Base-by-base conservation (phyloP, 2,797 vertebrate species). In the Trachurus trachurus region DNA sequence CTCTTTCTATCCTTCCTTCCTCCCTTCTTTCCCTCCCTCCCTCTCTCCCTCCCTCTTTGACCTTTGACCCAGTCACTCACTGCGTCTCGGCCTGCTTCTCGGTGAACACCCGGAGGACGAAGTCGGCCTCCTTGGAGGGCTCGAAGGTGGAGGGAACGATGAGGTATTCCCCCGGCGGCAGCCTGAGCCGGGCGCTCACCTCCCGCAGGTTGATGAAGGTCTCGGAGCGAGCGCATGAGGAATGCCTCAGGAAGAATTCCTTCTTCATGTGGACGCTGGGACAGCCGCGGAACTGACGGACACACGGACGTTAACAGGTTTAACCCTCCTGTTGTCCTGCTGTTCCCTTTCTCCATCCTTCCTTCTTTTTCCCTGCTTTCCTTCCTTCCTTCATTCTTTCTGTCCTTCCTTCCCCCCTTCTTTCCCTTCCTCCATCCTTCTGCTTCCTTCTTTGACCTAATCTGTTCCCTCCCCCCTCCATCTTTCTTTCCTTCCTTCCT, bases 121-220 rank as follows among this genome's bases (percentile, higher is more conserved):
- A 99, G 94, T 99, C 97, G 0, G 96, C 96, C 49, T 99, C 97
- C 81, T 95, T 94, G 52, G 96, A 93, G 0, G 97, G 95, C 29
- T 99, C 96, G 0, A 97, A 98, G 74, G 98, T 98, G 10, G 97
- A 99, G 0, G 98, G 97, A 29, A 99, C 93, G 0, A 99, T 52
- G 66, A 99, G 89, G 83, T 99, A 99, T 60, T 98, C 96, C 0
- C 98, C 98, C 0, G 97, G 97, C 0, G 97, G 96, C 80, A 99
- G 95, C 59, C 93, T 95, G 76, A 98, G 93, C 50, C 97, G 95
- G 59, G 91, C 82, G 91, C 96, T 97, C 81, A 99, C 97, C 91
- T 99, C 97, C 9, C 97, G 82, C 2, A 98, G 88, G 88, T 97
- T 98, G 88, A 96, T 96, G 88, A 97, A 99, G 77, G 94, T 96